Conservation (phyloP, 2,113 vertebrate genomes). For the Trochalopteron elliotii region DNA sequence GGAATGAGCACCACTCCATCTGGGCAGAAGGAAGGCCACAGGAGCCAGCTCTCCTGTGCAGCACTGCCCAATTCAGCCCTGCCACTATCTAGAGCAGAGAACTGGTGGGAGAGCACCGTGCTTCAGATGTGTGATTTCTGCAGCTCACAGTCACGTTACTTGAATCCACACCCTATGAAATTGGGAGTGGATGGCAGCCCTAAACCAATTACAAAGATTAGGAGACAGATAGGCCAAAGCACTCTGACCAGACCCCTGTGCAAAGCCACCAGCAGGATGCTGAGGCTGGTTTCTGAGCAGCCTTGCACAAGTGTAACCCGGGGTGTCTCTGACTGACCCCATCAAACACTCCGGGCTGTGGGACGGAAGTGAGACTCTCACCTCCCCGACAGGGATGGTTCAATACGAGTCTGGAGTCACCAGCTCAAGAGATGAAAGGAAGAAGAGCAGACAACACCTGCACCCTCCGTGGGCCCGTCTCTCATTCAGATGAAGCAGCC, state of each 20-base stretch:
- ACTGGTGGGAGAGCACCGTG: fast-evolving
- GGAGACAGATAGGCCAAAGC: neutral
- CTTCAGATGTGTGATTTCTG: neutral
- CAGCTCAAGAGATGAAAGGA: conserved; percentile 21
- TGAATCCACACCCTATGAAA: fast-evolving
- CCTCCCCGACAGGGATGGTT: neutral
- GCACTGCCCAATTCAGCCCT: neutral
- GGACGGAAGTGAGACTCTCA: neutral
- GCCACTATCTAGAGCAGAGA: neutral
- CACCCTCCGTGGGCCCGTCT: neutral
- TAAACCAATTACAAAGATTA: neutral
- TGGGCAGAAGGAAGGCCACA: neutral
- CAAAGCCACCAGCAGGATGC: neutral
- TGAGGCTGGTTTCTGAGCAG: neutral
- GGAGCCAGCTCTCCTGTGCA: neutral
- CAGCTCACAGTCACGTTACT: neutral
- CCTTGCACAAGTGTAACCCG: neutral
- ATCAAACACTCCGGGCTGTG: neutral
- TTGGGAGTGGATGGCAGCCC: neutral
- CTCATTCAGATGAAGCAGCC: neutral
- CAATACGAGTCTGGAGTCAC: neutral
- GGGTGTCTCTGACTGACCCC: neutral
- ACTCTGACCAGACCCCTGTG: neutral
- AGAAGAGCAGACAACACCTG: conserved; percentile 48
- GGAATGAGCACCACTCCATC: neutral